Base-by-base conservation (phyloP, 2,113 vertebrate species). In the Alouatta palliata region DNA sequence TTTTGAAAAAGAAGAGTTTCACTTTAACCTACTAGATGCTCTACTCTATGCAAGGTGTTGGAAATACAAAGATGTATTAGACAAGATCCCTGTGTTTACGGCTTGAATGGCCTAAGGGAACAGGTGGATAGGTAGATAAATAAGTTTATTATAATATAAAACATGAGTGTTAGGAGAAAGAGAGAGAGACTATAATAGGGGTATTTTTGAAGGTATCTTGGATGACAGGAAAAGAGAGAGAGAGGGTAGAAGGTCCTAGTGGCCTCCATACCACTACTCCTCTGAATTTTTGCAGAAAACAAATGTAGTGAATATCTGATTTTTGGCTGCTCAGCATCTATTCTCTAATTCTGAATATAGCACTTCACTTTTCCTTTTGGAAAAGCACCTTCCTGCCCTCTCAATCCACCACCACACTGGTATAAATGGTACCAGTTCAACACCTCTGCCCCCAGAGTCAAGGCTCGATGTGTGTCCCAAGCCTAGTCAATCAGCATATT, bases 251-350 rank as follows among this genome's bases (percentile, higher is more conserved):
- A 19, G 19, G 17, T 49, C 56, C 32, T 35, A 70, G 13, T n/a
- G 16, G 32, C 20, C 43, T 16, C 30, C 19, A 45, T 68, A 16
- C 3, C 12, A 56, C n/a, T 27, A 27, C 5, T 35, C 8, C 40
- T 85, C 37, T 83, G 84, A 71, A 77, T 79, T 61, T 89, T 73
- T 80, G 70, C 73, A 77, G 47, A 92, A 91, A 94, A 82, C 47
- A 47, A 76, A 71, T 7, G 0, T 17, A 23, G 37, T 10, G 12
- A 14, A 56, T 27, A 70, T 37, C 19, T 9, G 6, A 27, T 45
- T 21, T 32, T 82, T 58, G 52, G 23, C 20, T 71, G 32, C 12
- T 90, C 43, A 12, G 6, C 54, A 37, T 30, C 5, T 83, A 4
- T 16, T 37, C 40, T 77, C 40, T 64, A 45, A 86, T 5, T 35